Base-by-base conservation (phyloP, 2,888 invertebrate genomes). In the Eupithecia tripunctaria region DNA sequence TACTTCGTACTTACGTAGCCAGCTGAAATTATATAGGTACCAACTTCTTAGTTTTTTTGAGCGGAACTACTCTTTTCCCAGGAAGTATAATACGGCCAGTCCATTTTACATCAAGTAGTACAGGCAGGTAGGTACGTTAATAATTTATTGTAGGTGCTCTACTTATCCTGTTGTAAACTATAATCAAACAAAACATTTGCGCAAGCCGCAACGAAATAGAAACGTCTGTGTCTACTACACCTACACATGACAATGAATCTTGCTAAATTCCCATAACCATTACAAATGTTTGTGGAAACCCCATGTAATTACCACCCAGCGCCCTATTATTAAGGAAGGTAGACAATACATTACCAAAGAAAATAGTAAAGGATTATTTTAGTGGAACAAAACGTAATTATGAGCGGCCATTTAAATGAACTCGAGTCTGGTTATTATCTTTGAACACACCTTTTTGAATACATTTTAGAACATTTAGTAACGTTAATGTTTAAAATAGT, bases 381-480 rank as follows among this genome's bases (percentile, higher is more conserved):
- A 87, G 84, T 85, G 79, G 85, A 89, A 87, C 88, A 87, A 86
- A 87, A 85, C 84, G 85, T 90, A 91, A 92, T 92, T 90, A 91
- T 82, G 79, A 81, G 82, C 84, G 87, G 87, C 86, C 86, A 86
- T 86, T 83, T 89, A 71, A 90, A 89, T 88, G 88, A 88, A 87
- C 87, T 85, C 85, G 47, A 64, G 64, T 25, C n/a, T 47, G 32
- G 32, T n/a, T 51, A 51, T 18, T 62, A 51, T 38, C 25, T 38
- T 47, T 41, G 25, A 36, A 63, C 32, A 63, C 63, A 62, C 69
- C 68, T 62, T 43, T 68, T 10, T 38, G 56, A 36, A 68, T 68
- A 43, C 41, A 29, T 43, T 63, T n/a, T 41, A 36, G 21, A 38
- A 38, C 25, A 38, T 38, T 64, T 21, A 64, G 36, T 25, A n/a